These are phyloP conservation scores for Arbacia lixula DNA, from an alignment of 53 echinoderm and acorn worm genomes.

Conservation along the genomic window DNA sequence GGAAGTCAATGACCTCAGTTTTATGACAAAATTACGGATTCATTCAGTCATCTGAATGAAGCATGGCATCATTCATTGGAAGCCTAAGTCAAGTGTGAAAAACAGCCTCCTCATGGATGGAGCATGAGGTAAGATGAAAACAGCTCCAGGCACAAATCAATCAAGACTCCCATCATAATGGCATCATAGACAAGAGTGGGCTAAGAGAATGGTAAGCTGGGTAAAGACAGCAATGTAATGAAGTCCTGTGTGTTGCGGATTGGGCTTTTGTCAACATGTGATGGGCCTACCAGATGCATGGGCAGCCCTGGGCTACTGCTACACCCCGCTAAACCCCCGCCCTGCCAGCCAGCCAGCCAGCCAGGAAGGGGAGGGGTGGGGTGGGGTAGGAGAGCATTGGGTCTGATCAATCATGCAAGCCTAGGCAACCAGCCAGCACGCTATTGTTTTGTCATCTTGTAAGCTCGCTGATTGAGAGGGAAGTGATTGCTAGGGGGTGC, in stretches of 20 bases:
- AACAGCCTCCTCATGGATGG: too few relatives aligned
- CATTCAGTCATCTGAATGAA: too few relatives aligned
- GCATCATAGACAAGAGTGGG: conserved; percentile 17
- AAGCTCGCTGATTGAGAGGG: conserved; percentile 7
- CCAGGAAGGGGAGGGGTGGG: background rate
- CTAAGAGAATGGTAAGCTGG: conserved; percentile 25
- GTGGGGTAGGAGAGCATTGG: background rate
- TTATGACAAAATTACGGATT: too few relatives aligned
- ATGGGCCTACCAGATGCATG: conserved; percentile 26
- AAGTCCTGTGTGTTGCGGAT: conserved; percentile 19
- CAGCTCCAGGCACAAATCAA: conserved; percentile 27
- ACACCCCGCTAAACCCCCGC: too few relatives aligned
- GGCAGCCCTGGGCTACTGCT: conserved; percentile 15
- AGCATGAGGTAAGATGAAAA: too few relatives aligned
- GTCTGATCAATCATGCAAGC: conserved; percentile 33
- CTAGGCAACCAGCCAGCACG: conserved; percentile 15
- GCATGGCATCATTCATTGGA: too few relatives aligned
- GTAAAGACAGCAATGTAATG: conserved; percentile 31
- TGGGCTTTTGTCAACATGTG: background rate
- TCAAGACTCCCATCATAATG: conserved; percentile 47
- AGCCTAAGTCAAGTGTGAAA: too few relatives aligned
- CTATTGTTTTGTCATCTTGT: conserved; percentile 27
- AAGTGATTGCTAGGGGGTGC: too few relatives aligned
- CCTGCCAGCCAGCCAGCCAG: too few relatives aligned
- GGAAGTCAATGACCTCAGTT: too few relatives aligned